Base-by-base conservation (phyloP, 2,113 vertebrate genomes). In the Cebus imitator region DNA sequence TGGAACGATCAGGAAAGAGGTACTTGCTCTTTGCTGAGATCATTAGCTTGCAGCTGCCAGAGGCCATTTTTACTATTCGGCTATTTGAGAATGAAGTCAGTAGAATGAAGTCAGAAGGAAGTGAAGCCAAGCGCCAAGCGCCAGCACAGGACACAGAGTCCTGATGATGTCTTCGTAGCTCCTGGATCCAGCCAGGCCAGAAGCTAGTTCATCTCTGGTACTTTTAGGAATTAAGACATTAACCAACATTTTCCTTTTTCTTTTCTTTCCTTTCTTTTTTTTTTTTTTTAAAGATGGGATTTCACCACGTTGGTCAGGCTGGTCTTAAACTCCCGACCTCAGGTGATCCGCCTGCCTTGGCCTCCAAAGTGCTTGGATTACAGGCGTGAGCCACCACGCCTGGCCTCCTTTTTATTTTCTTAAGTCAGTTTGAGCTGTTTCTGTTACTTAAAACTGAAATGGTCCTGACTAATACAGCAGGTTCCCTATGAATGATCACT, bases 361-460 rank as follows among this genome's bases (percentile, higher is more conserved):
- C 48, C 48, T 48, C 48, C 48, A 48, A 48, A 12, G 11, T 12
- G 48, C 45, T 48, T 48, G 45, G 48, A 48, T 48, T 48, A 12
- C 10, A 48, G 12, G 11, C 2, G 11, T 48, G 48, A 48, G 11
- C 48, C 48, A 48, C 48, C 48, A 11, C 11, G 48, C 48, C 48
- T 11, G 11, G 48, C 48, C 11, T 45, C 21, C 58, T 23, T 91
- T 72, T 43, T 57, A n/a, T 68, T 94, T 72, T 13, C 20, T 81
- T 58, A 43, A 81, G 73, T 37, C 87, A 52, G 23, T 91, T 89
- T 13, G 3, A 75, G 25, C 40, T 90, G 45, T 91, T 97, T 37
- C 45, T 93, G 1, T 91, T 87, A 64, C 61, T 91, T 95, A 89
- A 89, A 87, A 72, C 27, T 37, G 80, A 82, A 82, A 68, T 50